Conservation (phyloP, 1,140 invertebrate species). For the Dendrolimus punctatus region DNA sequence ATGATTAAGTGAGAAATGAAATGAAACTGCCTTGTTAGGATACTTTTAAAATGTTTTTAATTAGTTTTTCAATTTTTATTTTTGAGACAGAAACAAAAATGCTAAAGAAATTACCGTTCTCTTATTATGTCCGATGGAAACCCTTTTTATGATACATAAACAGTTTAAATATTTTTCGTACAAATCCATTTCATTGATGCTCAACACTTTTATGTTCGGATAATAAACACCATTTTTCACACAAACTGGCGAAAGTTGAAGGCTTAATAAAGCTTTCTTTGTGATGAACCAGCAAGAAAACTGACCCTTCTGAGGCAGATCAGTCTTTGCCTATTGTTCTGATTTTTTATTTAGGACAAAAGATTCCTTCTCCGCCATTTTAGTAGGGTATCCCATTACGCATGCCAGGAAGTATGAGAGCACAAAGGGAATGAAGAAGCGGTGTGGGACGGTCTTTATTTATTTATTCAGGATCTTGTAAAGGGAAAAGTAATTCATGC, state of each 20-base stretch:
- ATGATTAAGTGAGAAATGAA: no score
- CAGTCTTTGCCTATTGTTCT: conserved; percentile 34
- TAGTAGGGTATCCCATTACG: conserved; percentile 60
- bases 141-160: no score
- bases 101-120: no score
- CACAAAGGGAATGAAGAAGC: conserved; percentile 54
- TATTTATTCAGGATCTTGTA: conserved; percentile 55
- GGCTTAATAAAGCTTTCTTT: conserved; percentile 11
- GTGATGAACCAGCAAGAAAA: conserved; percentile 8
- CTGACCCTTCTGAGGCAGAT: conserved; percentile 24
- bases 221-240: conserved; percentile 2
- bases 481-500: conserved; percentile 51
- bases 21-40: no score
- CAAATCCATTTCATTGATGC: no score
- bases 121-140: no score
- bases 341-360: conserved; percentile 58
- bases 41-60: no score
- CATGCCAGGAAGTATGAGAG: conserved; percentile 48
- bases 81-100: no score
- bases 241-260: conserved; percentile 6
- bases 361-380: conserved; percentile 41
- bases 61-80: no score
- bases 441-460: conserved; percentile 48
- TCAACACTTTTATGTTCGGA: no score
- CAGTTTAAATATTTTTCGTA: no score